Evolutionary conservation across 2,888 invertebrate genomes (phyloP).

Genomic region (Isotomurus palustris): DNA sequence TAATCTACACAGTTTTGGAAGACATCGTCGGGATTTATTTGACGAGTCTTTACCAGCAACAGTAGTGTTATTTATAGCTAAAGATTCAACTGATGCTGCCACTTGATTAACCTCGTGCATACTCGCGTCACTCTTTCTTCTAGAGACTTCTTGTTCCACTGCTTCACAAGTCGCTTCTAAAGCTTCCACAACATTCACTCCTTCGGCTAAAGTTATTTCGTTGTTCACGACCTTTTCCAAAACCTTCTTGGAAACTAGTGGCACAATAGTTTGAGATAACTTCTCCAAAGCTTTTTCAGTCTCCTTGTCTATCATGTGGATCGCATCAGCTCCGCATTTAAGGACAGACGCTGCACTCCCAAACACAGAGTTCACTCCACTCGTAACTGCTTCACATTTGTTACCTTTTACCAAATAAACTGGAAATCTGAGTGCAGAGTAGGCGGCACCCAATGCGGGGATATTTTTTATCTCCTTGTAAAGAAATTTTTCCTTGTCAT

Average conservation of each 20-base stretch:
- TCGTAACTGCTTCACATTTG: slow-evolving; percentile 17
- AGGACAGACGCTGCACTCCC: slow-evolving; percentile 15
- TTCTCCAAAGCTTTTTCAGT: slow-evolving; percentile 12
- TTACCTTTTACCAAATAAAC: slow-evolving; percentile 26
- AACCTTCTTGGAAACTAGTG: slow-evolving; percentile 14
- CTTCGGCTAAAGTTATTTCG: slow-evolving; percentile 8
- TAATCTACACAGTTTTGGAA: too few species aligned
- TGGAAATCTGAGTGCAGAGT: slow-evolving; percentile 25
- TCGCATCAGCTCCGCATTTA: slow-evolving; percentile 11
- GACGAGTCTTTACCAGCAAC: too few species aligned
- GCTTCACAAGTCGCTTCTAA: slow-evolving; percentile 2
- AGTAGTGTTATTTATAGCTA: too few species aligned
- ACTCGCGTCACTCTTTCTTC: too few species aligned
- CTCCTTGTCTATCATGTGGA: slow-evolving; percentile 15
- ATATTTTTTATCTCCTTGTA: slow-evolving; percentile 27
- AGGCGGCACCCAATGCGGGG: slow-evolving; percentile 21
- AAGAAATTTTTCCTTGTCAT: slow-evolving; percentile 17
- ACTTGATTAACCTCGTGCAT: too few species aligned
- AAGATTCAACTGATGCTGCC: too few species aligned
- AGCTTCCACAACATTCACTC: not conserved
- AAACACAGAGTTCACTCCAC: slow-evolving; percentile 13
- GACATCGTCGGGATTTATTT: too few species aligned
- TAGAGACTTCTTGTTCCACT: not conserved
- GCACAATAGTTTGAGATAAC: slow-evolving; percentile 11
- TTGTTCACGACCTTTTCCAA: slow-evolving; percentile 8